These are phyloP conservation scores for Isoperla grammatica DNA, from an alignment of 2,888 invertebrate species.

Conservation along the genomic window DNA sequence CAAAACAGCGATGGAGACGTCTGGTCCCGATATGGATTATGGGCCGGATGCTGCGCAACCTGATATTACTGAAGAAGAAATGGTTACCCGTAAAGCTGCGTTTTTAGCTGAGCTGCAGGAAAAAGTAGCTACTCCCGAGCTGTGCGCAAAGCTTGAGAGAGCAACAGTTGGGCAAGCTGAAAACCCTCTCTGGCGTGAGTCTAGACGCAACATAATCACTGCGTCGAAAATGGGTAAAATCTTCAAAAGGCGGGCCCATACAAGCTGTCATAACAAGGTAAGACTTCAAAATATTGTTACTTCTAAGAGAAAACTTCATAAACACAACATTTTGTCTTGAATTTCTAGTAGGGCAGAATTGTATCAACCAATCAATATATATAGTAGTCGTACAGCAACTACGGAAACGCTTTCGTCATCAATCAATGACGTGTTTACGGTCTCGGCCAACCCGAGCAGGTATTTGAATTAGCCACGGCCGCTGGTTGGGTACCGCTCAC, in stretches of 20 bases:
- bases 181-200: background rate
- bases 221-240: background rate
- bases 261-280: background rate
- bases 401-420: no score
- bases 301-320: no score
- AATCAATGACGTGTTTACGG: no score
- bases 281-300: no score
- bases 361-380: no score
- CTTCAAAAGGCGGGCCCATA: background rate
- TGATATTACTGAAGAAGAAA: background rate
- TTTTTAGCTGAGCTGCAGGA: background rate
- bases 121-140: background rate
- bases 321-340: no score
- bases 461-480: no score
- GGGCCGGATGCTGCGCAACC: background rate
- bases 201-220: background rate
- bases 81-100: background rate
- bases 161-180: background rate
- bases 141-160: background rate
- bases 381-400: no score
- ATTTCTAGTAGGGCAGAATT: no score
- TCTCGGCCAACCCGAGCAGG: no score
- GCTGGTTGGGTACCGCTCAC: no score
- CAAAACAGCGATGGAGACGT: background rate
- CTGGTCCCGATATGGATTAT: constrained; percentile 6